Conservation (phyloP, 1,140 invertebrate species). For the Asbolus verrucosus region DNA sequence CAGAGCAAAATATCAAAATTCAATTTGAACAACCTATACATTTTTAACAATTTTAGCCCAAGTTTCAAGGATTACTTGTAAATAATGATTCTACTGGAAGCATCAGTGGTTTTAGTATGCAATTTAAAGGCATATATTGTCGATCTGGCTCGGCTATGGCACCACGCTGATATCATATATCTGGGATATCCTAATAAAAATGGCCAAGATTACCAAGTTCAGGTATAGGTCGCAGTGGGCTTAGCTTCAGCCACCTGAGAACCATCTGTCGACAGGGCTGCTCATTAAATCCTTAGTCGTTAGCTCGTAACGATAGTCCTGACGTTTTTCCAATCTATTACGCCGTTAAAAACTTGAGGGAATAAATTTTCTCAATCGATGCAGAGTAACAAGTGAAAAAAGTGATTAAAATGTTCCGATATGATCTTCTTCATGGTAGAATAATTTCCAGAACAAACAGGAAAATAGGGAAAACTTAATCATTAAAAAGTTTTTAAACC, state of each 20-base stretch:
- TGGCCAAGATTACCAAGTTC: conserved; percentile 25
- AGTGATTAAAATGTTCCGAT: not conserved
- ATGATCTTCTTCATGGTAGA: not conserved
- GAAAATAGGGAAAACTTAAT: not conserved
- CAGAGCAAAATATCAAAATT: no score
- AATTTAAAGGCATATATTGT: conserved; percentile 9
- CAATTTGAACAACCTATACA: no score
- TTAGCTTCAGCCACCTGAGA: conserved; percentile 24
- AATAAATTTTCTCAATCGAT: no score
- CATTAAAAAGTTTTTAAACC: conserved; percentile 11
- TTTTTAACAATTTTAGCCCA: no score
- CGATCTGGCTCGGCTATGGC: not conserved
- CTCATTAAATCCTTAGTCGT: conserved; percentile 34
- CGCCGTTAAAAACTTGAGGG: no score
- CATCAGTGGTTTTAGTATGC: no score
- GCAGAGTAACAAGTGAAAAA: no score
- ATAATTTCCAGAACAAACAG: no score
- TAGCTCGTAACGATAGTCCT: conserved; percentile 11
- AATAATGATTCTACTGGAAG: no score
- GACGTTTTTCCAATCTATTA: conserved; percentile 1
- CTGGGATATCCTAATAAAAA: conserved; percentile 34
- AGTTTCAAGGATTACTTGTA: no score
- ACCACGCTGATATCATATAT: conserved; percentile 13
- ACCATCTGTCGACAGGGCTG: conserved; percentile 26
- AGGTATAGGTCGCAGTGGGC: conserved; percentile 10